Conservation (phyloP, 2,113 vertebrate species). For the Prunella himalayana region DNA sequence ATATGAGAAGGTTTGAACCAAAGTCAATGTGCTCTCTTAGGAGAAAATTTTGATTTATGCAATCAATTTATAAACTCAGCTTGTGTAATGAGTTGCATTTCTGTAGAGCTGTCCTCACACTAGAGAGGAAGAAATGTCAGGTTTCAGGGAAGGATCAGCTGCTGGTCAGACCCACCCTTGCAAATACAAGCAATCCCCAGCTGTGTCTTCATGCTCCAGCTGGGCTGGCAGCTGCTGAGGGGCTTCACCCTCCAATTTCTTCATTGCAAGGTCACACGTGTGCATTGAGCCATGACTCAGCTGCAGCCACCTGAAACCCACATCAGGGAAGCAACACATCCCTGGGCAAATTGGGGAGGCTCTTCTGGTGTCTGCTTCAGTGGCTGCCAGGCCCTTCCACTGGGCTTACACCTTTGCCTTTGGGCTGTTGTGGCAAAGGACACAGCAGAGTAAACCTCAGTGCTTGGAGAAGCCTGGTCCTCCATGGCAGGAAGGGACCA, state of each 20-base stretch:
- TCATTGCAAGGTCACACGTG: background rate
- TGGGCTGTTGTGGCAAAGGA: background rate
- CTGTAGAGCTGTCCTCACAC: background rate
- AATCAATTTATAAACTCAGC: background rate
- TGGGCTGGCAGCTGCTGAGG: background rate
- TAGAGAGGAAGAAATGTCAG: background rate
- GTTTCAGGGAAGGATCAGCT: background rate
- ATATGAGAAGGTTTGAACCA: background rate
- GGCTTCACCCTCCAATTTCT: background rate
- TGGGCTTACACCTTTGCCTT: accelerated
- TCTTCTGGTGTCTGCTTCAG: background rate
- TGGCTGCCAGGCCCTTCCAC: background rate
- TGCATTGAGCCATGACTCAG: background rate
- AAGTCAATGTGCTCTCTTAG: background rate
- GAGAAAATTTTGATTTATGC: background rate
- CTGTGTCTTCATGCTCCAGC: background rate
- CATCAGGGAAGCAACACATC: background rate
- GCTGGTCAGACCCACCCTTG: background rate
- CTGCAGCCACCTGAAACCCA: background rate
- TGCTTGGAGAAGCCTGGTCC: background rate
- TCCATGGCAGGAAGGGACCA: background rate
- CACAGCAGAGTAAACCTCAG: background rate
- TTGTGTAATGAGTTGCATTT: background rate
- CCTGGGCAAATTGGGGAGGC: background rate
- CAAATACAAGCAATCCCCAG: background rate